phyloP scores from a whole-genome alignment of 2,113 vertebrate genomes.

The Epinephelus cyanopodus region DNA sequence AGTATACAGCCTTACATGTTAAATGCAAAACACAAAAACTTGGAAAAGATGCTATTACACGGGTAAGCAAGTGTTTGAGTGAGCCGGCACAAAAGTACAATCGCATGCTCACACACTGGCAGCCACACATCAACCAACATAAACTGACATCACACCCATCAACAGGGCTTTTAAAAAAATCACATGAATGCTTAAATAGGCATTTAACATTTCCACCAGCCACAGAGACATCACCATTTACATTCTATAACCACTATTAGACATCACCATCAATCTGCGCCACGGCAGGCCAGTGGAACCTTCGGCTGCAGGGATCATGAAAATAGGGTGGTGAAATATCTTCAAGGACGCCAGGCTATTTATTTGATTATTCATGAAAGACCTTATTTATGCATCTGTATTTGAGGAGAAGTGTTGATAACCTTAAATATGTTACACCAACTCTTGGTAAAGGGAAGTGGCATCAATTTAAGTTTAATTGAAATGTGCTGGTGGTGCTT shows the following conservation, averaged over 20 bases:
- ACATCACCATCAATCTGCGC: constrained; percentile 60
- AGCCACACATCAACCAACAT: constrained; percentile 22
- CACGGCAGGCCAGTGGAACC: background rate
- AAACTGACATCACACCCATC: constrained; percentile 40
- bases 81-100: background rate
- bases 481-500: constrained; percentile 32
- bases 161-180: constrained; percentile 26
- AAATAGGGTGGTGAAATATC: constrained; percentile 39
- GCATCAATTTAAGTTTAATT: constrained; percentile 36
- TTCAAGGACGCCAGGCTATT: constrained; percentile 42
- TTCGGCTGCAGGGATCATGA: constrained; percentile 26
- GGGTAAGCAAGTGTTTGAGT: background rate
- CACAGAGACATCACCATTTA: constrained; percentile 52
- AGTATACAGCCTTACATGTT: background rate
- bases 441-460: background rate
- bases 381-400: constrained; percentile 22
- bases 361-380: constrained; percentile 56
- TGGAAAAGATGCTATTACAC: background rate
- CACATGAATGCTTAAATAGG: constrained; percentile 34
- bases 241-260: constrained; percentile 46
- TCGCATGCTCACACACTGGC: background rate
- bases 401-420: constrained; percentile 33
- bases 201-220: constrained; percentile 44
- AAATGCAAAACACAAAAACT: background rate
- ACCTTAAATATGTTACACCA: background rate